Percentiles rank a stretch among this genome's conserved stretches.
Conservation (phyloP, 2,888 invertebrate species). For the Netelia inedita region DNA sequence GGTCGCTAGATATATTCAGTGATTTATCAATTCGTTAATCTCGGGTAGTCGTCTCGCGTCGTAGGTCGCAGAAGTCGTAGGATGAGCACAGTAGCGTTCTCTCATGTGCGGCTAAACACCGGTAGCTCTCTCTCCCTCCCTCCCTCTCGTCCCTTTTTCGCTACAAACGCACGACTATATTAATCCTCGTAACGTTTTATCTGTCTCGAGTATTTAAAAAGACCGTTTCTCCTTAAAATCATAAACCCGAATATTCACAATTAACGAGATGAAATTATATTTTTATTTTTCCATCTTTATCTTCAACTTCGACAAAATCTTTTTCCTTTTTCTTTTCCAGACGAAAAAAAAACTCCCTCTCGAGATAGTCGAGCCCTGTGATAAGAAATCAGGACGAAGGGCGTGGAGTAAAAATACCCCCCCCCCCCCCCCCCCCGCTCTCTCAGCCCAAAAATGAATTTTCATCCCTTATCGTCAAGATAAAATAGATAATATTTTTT, state of each 20-base stretch:
- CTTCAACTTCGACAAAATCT: constrained; percentile 15
- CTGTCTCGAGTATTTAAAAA: neutral
- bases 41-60: constrained; percentile 32
- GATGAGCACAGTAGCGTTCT: constrained; percentile 49
- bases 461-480: constrained; percentile 20
- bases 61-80: constrained; percentile 52
- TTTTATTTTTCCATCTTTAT: neutral
- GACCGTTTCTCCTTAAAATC: neutral
- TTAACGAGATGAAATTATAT: neutral
- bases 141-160: constrained; percentile 1
- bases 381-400: neutral
- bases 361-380: neutral
- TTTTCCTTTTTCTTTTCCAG: neutral
- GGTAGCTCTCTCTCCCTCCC: constrained; percentile 22
- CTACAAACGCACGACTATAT: constrained; percentile 18
- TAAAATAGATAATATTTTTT: neutral
- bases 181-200: constrained; percentile 40
- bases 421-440: too few relatives aligned
- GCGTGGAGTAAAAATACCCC: neutral
- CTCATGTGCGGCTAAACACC: constrained; percentile 39
- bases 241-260: neutral
- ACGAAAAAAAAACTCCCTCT: neutral
- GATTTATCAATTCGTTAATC: constrained; percentile 55
- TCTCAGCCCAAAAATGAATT: neutral
- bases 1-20: neutral